Conservation (phyloP, 2,797 vertebrate genomes). For the Platyrinchus mystaceus region DNA sequence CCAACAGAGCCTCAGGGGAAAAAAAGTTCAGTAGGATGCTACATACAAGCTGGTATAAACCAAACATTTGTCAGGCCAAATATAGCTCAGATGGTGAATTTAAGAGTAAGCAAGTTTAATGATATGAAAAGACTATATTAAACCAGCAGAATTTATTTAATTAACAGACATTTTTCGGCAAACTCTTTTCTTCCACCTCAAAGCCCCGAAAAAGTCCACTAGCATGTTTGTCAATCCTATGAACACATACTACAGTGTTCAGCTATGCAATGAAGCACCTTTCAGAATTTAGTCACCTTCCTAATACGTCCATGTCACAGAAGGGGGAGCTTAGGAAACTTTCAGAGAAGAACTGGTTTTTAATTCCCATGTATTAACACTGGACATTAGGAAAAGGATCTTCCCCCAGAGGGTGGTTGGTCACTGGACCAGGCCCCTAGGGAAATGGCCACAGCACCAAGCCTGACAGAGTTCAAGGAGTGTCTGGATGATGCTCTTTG, state of each 20-base stretch:
- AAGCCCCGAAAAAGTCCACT: neutral
- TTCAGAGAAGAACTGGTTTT: neutral
- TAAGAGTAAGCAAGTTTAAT: neutral
- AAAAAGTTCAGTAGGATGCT: neutral
- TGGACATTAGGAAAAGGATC: neutral
- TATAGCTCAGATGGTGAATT: neutral
- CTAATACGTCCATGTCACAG: neutral
- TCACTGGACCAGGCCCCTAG: neutral
- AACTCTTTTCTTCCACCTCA: neutral
- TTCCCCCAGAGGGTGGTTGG: neutral
- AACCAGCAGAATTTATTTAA: neutral
- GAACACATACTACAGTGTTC: neutral
- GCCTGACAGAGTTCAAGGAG: neutral
- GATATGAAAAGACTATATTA: neutral
- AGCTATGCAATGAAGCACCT: neutral
- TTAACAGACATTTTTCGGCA: neutral
- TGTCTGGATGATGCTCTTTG: neutral
- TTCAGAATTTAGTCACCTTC: neutral
- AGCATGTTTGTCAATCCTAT: neutral
- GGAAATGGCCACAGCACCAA: neutral
- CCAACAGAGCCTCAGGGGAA: slow-evolving; percentile 71
- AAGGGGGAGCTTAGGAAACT: neutral
- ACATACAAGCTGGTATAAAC: neutral
- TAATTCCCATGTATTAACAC: neutral
- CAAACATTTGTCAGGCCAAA: neutral